phyloP scores from a whole-genome alignment of 2,797 vertebrate species.

The Anabacerthia variegaticeps region DNA sequence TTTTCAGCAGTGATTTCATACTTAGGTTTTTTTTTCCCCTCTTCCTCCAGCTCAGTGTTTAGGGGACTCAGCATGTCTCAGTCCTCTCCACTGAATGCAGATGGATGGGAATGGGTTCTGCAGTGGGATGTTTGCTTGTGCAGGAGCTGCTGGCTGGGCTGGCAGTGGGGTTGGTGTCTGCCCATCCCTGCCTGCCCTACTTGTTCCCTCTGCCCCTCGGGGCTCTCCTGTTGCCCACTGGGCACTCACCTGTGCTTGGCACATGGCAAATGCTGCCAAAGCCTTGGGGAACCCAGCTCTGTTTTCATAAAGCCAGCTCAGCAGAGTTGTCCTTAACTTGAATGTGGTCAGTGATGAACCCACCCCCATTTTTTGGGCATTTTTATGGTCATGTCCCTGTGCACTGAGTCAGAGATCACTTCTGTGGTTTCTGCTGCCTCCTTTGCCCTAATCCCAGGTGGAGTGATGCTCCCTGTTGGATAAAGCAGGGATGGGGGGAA shows the following conservation, averaged over 20 bases:
- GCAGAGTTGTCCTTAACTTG: background rate
- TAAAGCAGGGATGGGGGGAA: fast-evolving
- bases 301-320: background rate
- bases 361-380: fast-evolving
- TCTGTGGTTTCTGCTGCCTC: fast-evolving
- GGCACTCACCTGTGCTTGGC: fast-evolving
- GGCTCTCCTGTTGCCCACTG: no score
- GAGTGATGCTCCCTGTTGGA: background rate
- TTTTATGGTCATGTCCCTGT: fast-evolving
- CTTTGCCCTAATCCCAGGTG: fast-evolving
- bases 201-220: no score
- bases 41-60: background rate
- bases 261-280: fast-evolving
- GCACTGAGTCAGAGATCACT: background rate
- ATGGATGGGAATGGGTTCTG: background rate
- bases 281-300: fast-evolving
- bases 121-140: background rate
- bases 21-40: background rate
- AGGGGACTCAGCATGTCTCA: fast-evolving
- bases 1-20: background rate
- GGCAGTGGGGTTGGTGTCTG: background rate
- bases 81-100: fast-evolving
- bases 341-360: background rate
- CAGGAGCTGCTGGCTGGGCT: background rate
- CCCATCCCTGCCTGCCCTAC: background rate